Evolutionary conservation across 2,113 vertebrate genomes (phyloP).

Genomic region (Puma concolor): DNA sequence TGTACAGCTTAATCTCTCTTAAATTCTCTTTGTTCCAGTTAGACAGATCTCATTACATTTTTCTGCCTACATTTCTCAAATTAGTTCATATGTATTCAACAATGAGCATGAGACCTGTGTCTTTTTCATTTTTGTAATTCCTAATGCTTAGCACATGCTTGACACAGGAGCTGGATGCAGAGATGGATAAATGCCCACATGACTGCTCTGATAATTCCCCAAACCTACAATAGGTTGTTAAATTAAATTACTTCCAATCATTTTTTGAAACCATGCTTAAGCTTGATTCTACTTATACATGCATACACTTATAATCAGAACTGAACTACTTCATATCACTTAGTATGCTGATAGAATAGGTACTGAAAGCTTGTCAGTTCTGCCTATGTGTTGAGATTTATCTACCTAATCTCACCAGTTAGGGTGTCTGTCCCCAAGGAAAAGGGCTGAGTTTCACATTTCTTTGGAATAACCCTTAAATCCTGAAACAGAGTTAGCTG

Average conservation of each 20-base stretch:
- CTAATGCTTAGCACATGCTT: not conserved
- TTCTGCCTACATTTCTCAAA: not conserved
- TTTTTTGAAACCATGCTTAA: not conserved
- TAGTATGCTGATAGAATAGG: not conserved
- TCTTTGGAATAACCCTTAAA: slow-evolving; percentile 24
- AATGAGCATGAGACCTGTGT: not conserved
- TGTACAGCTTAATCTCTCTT: not conserved
- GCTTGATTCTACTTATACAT: not conserved
- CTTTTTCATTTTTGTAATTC: not conserved
- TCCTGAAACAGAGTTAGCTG: not conserved
- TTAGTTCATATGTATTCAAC: not conserved
- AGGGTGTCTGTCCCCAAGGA: not conserved
- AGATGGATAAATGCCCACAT: not conserved
- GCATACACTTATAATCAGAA: not conserved
- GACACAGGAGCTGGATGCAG: not conserved
- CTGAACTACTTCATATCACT: not conserved
- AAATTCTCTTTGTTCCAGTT: not conserved
- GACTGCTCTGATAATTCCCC: not conserved
- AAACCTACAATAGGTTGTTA: not conserved
- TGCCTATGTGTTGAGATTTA: not conserved
- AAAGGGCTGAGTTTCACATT: not conserved
- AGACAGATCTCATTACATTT: not conserved
- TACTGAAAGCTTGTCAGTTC: not conserved
- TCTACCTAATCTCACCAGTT: not conserved
- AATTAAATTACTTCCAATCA: not conserved